These are phyloP conservation scores for Palythoa grandiflora DNA, from an alignment of 92 coral and sea anemone species.

Conservation along the genomic window DNA sequence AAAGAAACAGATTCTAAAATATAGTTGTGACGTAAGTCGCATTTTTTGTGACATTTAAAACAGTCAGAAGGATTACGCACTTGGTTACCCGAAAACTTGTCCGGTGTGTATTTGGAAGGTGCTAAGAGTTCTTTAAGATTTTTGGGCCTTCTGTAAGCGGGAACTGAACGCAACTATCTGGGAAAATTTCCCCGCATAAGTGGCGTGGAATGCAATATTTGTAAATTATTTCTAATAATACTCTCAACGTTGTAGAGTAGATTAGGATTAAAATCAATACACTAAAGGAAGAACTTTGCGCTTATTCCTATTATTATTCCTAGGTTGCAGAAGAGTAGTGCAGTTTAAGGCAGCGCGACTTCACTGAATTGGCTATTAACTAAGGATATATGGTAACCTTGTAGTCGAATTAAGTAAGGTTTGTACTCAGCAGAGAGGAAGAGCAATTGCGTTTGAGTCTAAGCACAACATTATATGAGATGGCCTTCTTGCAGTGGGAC, in stretches of 20 bases:
- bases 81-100: neutral
- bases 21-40: constrained; percentile 38
- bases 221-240: constrained; percentile 33
- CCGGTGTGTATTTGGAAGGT: constrained; percentile 31
- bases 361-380: constrained; percentile 8
- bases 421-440: neutral
- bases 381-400: neutral
- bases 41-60: constrained; percentile 39
- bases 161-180: constrained; percentile 27
- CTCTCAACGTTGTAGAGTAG: constrained; percentile 23
- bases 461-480: neutral
- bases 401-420: neutral
- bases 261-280: constrained; percentile 14
- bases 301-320: constrained; percentile 1
- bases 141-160: constrained; percentile 44
- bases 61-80: constrained; percentile 21
- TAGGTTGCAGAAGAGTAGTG: neutral
- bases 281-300: constrained; percentile 15
- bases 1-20: constrained; percentile 38
- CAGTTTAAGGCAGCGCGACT: neutral
- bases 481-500: neutral
- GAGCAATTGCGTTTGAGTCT: neutral
- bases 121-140: constrained; percentile 39
- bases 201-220: constrained; percentile 26
- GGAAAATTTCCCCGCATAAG: constrained; percentile 35